These are phyloP conservation scores for Rhingia rostrata DNA, from an alignment of 2,888 invertebrate genomes.

Conservation along the genomic window DNA sequence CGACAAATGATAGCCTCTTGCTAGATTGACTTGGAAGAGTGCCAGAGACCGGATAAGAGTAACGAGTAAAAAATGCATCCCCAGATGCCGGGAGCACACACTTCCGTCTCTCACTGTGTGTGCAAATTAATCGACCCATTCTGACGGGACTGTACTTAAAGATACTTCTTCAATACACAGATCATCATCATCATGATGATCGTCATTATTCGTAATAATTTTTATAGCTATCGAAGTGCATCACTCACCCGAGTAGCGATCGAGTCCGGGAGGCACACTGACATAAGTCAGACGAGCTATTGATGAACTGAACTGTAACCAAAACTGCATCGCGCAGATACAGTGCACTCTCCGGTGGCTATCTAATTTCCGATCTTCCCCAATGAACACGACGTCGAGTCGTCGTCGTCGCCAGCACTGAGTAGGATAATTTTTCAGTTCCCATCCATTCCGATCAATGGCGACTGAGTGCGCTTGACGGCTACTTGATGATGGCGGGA, in stretches of 20 bases:
- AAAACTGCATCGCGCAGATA: slow-evolving; percentile 48
- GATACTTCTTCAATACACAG: slow-evolving; percentile 4
- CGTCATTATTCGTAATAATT: slow-evolving; percentile 57
- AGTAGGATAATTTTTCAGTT: slow-evolving; percentile 69
- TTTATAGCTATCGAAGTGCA: slow-evolving; percentile 68
- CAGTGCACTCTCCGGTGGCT: slow-evolving; percentile 11
- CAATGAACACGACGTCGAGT: slow-evolving; percentile 50
- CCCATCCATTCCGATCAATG: slow-evolving; percentile 62
- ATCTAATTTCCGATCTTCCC: slow-evolving; percentile 72
- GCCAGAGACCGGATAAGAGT: slow-evolving; percentile 37
- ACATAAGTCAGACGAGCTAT: slow-evolving; percentile 24
- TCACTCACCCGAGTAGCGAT: slow-evolving; percentile 65
- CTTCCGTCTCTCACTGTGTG: slow-evolving; percentile 22
- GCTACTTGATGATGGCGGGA: slow-evolving; percentile 68
- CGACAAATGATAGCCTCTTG: slow-evolving; percentile 2
- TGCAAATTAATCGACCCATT: slow-evolving; percentile 41
- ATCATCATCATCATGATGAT: slow-evolving; percentile 33
- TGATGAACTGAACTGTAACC: slow-evolving; percentile 60
- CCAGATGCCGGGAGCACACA: slow-evolving; percentile 2
- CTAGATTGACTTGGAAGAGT: slow-evolving; percentile 21
- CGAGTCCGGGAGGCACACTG: slow-evolving; percentile 12
- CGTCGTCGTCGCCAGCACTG: not conserved
- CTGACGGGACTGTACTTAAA: slow-evolving; percentile 56
- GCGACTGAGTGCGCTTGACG: slow-evolving; percentile 55
- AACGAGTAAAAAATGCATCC: slow-evolving; percentile 1